Percentiles rank a stretch among this genome's conserved stretches.
phyloP scores from a whole-genome alignment of 2,888 invertebrate genomes.

The Cistogaster globosa region DNA sequence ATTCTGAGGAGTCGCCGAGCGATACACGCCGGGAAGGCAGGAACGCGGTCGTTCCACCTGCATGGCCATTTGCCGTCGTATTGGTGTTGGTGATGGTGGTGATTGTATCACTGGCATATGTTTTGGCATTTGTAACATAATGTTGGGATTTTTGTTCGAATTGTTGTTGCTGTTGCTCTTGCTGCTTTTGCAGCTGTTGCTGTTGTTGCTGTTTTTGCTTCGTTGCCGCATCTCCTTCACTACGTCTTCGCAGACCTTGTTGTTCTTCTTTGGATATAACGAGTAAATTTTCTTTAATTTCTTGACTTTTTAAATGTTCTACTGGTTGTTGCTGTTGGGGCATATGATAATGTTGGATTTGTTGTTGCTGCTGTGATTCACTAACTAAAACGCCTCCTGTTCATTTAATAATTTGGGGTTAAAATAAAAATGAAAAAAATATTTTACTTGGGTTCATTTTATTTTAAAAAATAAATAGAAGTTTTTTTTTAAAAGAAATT shows the following conservation, averaged over 20 bases:
- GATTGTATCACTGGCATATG: slow-evolving; percentile 68
- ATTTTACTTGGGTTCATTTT: slow-evolving; percentile 23
- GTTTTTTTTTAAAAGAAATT: slow-evolving; percentile 29
- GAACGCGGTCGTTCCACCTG: slow-evolving; percentile 63
- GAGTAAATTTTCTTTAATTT: slow-evolving; percentile 75
- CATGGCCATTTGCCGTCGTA: slow-evolving; percentile 68
- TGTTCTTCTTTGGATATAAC: slow-evolving; percentile 78
- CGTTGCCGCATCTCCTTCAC: slow-evolving; percentile 85
- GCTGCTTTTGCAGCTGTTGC: slow-evolving; percentile 71
- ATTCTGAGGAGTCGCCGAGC: slow-evolving; percentile 84
- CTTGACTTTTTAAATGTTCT: slow-evolving; percentile 72
- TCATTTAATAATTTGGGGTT: slow-evolving; percentile 4
- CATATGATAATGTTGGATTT: slow-evolving; percentile 73
- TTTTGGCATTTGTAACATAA: slow-evolving; percentile 66
- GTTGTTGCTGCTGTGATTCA: slow-evolving; percentile 73
- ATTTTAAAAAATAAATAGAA: neutral
- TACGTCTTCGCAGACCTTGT: slow-evolving; percentile 84
- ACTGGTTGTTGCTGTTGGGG: slow-evolving; percentile 73
- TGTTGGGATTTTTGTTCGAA: slow-evolving; percentile 66
- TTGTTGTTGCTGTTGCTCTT: slow-evolving; percentile 72
- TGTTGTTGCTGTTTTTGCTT: slow-evolving; percentile 77
- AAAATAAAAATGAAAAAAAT: slow-evolving; percentile 48
- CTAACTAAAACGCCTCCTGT: slow-evolving; percentile 79
- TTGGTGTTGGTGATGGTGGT: slow-evolving; percentile 67
- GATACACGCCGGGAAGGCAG: slow-evolving; percentile 85